phyloP scores from a whole-genome alignment of 1,140 invertebrate genomes.

The Drosophila mojavensis region DNA sequence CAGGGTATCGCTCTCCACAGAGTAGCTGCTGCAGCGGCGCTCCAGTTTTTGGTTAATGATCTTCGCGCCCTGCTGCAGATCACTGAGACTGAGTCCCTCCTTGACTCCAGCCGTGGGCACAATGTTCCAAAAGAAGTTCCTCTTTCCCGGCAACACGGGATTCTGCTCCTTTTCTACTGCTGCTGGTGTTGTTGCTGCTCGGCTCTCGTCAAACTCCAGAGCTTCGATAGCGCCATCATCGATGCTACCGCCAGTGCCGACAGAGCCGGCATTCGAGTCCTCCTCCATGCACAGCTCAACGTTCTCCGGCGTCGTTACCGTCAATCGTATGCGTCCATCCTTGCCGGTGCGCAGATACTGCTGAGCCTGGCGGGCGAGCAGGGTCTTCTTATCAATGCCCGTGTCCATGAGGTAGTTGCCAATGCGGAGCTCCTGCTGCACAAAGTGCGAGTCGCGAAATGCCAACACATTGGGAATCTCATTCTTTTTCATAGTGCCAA shows the following conservation, averaged over 20 bases:
- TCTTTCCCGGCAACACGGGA: constrained; percentile 42
- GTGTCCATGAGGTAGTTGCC: constrained; percentile 83
- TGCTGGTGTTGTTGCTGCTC: constrained; percentile 12
- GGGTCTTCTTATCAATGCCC: constrained; percentile 77
- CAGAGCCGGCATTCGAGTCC: constrained; percentile 59
- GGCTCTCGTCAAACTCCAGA: constrained; percentile 64
- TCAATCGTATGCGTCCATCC: constrained; percentile 72
- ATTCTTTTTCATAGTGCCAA: constrained; percentile 73
- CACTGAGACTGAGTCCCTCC: constrained; percentile 75
- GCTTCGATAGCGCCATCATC: constrained; percentile 79
- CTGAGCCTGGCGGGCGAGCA: constrained; percentile 60
- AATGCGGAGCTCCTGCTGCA: constrained; percentile 82
- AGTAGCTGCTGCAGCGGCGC: constrained; percentile 63
- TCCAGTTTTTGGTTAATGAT: constrained; percentile 70
- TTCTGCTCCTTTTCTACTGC: background rate
- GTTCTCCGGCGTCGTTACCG: constrained; percentile 80
- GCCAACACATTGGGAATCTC: constrained; percentile 83
- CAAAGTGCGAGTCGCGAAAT: constrained; percentile 81
- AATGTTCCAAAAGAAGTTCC: constrained; percentile 81
- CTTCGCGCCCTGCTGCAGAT: constrained; percentile 66
- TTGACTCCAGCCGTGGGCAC: constrained; percentile 64
- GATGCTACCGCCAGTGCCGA: constrained; percentile 54
- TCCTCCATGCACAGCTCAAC: constrained; percentile 76
- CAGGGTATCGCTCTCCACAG: constrained; percentile 48
- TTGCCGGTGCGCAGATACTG: constrained; percentile 55